phyloP scores from a whole-genome alignment of 1,140 invertebrate species.

The Megalopta genalis region DNA sequence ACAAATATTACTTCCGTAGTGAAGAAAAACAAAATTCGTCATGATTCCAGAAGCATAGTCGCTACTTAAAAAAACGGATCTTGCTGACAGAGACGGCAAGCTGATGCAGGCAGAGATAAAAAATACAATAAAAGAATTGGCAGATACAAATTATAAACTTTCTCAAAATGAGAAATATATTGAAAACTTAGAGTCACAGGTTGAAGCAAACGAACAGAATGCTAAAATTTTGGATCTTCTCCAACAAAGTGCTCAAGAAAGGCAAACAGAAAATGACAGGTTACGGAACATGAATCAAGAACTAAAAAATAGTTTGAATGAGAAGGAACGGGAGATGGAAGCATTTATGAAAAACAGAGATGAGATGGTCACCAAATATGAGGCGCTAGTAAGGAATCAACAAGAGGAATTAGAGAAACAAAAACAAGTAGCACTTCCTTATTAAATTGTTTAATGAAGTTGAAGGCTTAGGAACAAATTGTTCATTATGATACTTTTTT shows the following conservation, averaged over 20 bases:
- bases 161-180: constrained; percentile 46
- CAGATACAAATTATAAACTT: constrained; percentile 45
- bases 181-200: constrained; percentile 44
- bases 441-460: constrained; percentile 6
- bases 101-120: constrained; percentile 68
- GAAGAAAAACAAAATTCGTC: neutral
- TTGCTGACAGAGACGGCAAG: constrained; percentile 33
- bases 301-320: constrained; percentile 53
- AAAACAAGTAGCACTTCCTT: constrained; percentile 57
- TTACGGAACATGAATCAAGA: constrained; percentile 58
- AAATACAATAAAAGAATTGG: constrained; percentile 57
- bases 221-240: constrained; percentile 54
- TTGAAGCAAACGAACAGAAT: constrained; percentile 47
- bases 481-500: constrained; percentile 31
- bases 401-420: constrained; percentile 64
- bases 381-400: constrained; percentile 64
- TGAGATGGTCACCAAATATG: constrained; percentile 66
- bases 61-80: neutral
- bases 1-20: neutral
- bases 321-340: constrained; percentile 69
- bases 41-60: constrained; percentile 48
- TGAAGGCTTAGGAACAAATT: neutral
- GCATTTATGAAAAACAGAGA: constrained; percentile 70
- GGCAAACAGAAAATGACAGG: constrained; percentile 58
- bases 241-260: constrained; percentile 57